Base-by-base conservation (phyloP, 1,140 invertebrate species). In the Euura lappo region DNA sequence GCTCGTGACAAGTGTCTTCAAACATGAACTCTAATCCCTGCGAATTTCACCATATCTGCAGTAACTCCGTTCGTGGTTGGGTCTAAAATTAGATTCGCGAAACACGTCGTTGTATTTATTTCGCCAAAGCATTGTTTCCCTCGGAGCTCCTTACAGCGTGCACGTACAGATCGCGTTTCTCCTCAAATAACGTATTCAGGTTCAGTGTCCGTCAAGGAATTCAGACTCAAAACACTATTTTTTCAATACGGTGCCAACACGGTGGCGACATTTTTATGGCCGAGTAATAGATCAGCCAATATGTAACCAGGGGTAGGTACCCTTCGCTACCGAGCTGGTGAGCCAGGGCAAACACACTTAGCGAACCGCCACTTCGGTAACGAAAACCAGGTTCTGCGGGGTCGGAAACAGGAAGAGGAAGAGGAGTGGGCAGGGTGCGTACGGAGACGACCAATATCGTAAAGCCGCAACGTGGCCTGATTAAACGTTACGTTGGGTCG, bases 401-500 rank as follows among this genome's bases (percentile, higher is more conserved):
- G 47, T 43, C 5, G 45, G 69, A 70, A 64, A 44, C 47, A 68
- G 8, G 45, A 64, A 10, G 1, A 13, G 13, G 60, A 28, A 68
- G 44, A 4, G 28, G 44, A 6, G 42, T 77, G 77, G 77, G 66
- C 73, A 78, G 77, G 77, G 77, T 76, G 78, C 78, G 79, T 78
- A 76, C 51, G 51, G 77, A 74, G 78, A 79, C 75, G 75, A 80
- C 84, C 85, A 85, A 86, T 85, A 83, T 86, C 86, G 82, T 87
- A 86, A 87, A 86, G 78, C 85, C 82, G 79, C 84, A 87, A 87
- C 85, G 85, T 86, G 84, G 83, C 84, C 83, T 85, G 85, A 87
- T 87, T 86, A 87, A 87, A 87, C 84, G 84, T 86, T 86, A 86
- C 83, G 83, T 78, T 8, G 80, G 79, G 77, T 82, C 80, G 78